A percentile compares a stretch with the other conserved stretches of the same genome.
Evolutionary conservation across 1,140 invertebrate species (phyloP).

Genomic region (Popillia japonica): DNA sequence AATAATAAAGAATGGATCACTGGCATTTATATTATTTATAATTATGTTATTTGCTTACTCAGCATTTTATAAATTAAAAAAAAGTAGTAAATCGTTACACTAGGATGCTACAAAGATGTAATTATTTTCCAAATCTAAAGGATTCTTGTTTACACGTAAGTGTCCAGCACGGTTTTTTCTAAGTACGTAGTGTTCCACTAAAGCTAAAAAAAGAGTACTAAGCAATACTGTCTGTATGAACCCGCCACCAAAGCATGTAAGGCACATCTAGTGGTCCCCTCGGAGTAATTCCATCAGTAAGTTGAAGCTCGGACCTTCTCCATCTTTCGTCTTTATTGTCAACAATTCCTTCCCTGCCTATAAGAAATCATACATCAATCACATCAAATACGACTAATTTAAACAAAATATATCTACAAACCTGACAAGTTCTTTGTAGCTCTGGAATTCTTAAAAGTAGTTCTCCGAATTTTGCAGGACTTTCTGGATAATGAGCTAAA

Average conservation of each 20-base stretch:
- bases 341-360: slow-evolving; percentile 93
- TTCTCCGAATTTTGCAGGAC: slow-evolving; percentile 95
- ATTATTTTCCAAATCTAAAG: not conserved
- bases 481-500: slow-evolving; percentile 87
- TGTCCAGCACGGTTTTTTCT: slow-evolving; percentile 51
- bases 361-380: too few species aligned
- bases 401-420: too few species aligned
- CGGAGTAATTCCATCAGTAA: slow-evolving; percentile 93
- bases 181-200: slow-evolving; percentile 57
- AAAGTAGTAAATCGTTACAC: not conserved
- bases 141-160: slow-evolving; percentile 36
- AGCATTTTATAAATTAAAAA: too few species aligned
- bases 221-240: slow-evolving; percentile 49
- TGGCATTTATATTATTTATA: too few species aligned
- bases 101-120: not conserved
- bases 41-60: too few species aligned
- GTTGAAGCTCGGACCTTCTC: slow-evolving; percentile 90
- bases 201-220: slow-evolving; percentile 48
- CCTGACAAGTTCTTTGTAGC: slow-evolving; percentile 92
- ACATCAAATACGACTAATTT: too few species aligned
- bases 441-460: slow-evolving; percentile 92
- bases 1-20: slow-evolving; percentile 30
- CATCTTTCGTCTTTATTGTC: slow-evolving; percentile 83
- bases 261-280: slow-evolving; percentile 79
- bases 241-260: slow-evolving; percentile 37